A percentile compares a stretch with the other conserved stretches of the same genome.
Evolutionary conservation across 1,140 invertebrate genomes (phyloP).

Genomic region (Chymomyza costata): DNA sequence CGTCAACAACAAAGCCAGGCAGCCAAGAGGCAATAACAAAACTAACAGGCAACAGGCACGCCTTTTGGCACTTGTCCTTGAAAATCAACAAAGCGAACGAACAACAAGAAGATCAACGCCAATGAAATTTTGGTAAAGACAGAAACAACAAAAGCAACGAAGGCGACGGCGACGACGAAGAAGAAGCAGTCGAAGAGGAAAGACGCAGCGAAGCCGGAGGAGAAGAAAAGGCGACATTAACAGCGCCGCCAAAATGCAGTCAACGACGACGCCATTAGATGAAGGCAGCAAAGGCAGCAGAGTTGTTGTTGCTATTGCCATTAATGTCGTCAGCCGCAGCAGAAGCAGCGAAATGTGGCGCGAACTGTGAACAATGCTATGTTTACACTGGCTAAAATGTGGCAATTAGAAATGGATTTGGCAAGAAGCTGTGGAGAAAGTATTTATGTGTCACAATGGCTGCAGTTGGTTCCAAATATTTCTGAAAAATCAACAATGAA

Average conservation of each 20-base stretch:
- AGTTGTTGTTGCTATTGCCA: constrained; percentile 29
- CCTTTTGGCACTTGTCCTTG: constrained; percentile 60
- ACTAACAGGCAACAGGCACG: constrained; percentile 1
- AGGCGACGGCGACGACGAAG: constrained; percentile 1
- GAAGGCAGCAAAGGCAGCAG: constrained; percentile 17
- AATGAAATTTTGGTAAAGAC: constrained; percentile 25
- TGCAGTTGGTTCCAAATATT: too few relatives aligned
- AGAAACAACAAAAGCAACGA: constrained; percentile 13
- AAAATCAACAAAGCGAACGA: constrained; percentile 42
- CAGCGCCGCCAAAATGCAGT: constrained; percentile 54
- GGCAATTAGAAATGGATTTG: too few relatives aligned
- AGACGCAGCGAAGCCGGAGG: constrained; percentile 16
- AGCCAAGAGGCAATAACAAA: not conserved
- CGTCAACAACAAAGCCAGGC: constrained; percentile 11
- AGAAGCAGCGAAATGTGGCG: constrained; percentile 2
- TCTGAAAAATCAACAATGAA: too few relatives aligned
- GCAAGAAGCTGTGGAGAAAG: too few relatives aligned
- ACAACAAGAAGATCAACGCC: constrained; percentile 48
- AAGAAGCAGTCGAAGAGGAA: too few relatives aligned
- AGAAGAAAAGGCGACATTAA: too few relatives aligned
- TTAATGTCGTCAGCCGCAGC: constrained; percentile 33
- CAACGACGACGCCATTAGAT: constrained; percentile 52
- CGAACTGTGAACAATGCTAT: too few relatives aligned
- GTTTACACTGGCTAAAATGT: too few relatives aligned
- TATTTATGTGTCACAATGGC: too few relatives aligned